Conservation (phyloP, 2,888 invertebrate species). For the Thera obeliscata region DNA sequence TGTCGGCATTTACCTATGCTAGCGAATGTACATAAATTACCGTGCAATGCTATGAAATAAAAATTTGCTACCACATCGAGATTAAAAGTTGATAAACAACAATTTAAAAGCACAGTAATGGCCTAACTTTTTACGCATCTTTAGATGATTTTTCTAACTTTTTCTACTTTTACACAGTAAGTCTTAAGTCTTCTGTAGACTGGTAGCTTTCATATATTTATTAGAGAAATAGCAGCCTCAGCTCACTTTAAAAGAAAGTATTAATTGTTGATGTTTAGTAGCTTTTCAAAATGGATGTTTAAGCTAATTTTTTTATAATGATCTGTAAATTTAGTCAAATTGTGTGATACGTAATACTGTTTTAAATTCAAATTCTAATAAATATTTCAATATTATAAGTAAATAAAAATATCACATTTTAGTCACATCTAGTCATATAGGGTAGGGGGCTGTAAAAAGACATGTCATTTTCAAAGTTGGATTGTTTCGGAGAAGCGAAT, state of each 20-base stretch:
- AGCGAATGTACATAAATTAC: constrained; percentile 3
- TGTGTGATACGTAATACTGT: not conserved
- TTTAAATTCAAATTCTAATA: not conserved
- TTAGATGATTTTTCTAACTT: constrained; percentile 41
- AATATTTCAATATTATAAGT: constrained; percentile 4
- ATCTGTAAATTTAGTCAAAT: constrained; percentile 9
- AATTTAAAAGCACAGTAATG: constrained; percentile 22
- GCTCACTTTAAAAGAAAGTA: constrained; percentile 1
- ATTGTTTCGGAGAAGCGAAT: constrained; percentile 19
- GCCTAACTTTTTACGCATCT: constrained; percentile 29
- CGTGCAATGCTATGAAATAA: constrained; percentile 12
- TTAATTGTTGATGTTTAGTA: constrained; percentile 10
- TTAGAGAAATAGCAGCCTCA: constrained; percentile 7
- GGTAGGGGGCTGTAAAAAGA: constrained; percentile 70
- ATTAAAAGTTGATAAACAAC: constrained; percentile 5
- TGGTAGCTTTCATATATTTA: constrained; percentile 19
- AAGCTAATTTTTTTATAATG: not conserved
- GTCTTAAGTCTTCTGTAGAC: constrained; percentile 4
- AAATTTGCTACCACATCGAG: not conserved
- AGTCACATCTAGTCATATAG: constrained; percentile 76
- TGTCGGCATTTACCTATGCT: not conserved
- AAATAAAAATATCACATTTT: constrained; percentile 27
- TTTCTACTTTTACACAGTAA: constrained; percentile 74
- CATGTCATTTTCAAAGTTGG: constrained; percentile 43
- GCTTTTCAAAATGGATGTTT: constrained; percentile 7